Evolutionary conservation across 1,140 invertebrate species (phyloP).

Genomic region (Lepidostoma basale): DNA sequence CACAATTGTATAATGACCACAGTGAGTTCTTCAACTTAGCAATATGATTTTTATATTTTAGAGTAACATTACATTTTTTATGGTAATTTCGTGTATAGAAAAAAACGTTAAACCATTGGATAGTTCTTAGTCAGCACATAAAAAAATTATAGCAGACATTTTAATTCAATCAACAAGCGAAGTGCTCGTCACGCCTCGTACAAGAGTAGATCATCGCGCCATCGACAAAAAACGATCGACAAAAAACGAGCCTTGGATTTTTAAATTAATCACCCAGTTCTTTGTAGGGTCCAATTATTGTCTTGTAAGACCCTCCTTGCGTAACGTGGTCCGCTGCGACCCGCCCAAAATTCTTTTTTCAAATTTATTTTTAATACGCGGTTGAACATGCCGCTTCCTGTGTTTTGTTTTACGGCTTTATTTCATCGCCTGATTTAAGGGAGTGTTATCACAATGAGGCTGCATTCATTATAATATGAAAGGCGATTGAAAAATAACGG

Average conservation of each 20-base stretch:
- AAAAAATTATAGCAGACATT: neutral
- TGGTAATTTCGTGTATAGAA: too few species aligned
- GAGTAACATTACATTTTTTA: too few species aligned
- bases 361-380: constrained; percentile 35
- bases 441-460: constrained; percentile 2
- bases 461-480: neutral
- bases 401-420: constrained; percentile 35
- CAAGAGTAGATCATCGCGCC: constrained; percentile 2
- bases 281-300: constrained; percentile 28
- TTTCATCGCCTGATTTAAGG: constrained; percentile 3
- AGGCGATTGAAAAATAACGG: neutral
- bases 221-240: constrained; percentile 9
- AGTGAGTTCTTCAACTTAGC: too few species aligned
- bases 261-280: neutral
- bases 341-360: constrained; percentile 20
- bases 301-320: constrained; percentile 11
- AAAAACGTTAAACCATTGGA: too few species aligned
- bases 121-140: too few species aligned
- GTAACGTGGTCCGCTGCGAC: constrained; percentile 18
- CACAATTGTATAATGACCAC: too few species aligned
- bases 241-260: neutral
- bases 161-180: constrained; percentile 10
- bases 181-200: neutral
- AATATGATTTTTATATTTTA: too few species aligned
- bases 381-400: constrained; percentile 28